Percentiles rank a stretch among this genome's conserved stretches.
phyloP scores from a whole-genome alignment of 2,888 invertebrate genomes.

The Ornithoptera alexandrae region DNA sequence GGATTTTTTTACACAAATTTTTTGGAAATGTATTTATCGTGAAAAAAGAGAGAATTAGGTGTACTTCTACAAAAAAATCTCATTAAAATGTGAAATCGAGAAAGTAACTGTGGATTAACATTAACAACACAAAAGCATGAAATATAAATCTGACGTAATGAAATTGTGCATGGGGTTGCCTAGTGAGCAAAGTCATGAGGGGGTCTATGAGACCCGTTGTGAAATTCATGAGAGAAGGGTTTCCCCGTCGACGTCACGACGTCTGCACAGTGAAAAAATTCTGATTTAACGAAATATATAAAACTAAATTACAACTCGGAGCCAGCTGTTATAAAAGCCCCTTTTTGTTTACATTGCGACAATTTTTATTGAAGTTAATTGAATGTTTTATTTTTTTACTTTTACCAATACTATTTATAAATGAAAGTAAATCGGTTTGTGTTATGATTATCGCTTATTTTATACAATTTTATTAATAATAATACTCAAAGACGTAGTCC shows the following conservation, averaged over 20 bases:
- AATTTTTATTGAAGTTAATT: not conserved
- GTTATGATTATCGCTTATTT: not conserved
- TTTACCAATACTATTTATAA: not conserved
- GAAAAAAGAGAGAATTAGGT: no score
- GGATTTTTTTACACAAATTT: no score
- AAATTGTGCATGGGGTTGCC: not conserved
- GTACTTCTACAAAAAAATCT: no score
- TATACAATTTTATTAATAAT: not conserved
- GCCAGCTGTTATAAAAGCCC: not conserved
- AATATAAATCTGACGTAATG: not conserved
- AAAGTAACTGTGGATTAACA: not conserved
- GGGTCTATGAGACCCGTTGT: not conserved
- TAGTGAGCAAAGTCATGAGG: not conserved
- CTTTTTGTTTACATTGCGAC: not conserved
- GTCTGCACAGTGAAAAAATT: not conserved
- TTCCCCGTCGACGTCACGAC: not conserved
- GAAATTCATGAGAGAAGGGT: not conserved
- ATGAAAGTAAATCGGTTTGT: not conserved
- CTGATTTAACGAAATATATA: constrained; percentile 1
- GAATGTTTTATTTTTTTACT: not conserved
- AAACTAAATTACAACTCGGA: not conserved
- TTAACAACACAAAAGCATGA: not conserved
- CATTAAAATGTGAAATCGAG: no score
- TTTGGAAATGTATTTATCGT: no score
- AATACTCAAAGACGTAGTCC: not conserved